phyloP scores from a whole-genome alignment of 1,140 invertebrate species.

The Idris sp. region DNA sequence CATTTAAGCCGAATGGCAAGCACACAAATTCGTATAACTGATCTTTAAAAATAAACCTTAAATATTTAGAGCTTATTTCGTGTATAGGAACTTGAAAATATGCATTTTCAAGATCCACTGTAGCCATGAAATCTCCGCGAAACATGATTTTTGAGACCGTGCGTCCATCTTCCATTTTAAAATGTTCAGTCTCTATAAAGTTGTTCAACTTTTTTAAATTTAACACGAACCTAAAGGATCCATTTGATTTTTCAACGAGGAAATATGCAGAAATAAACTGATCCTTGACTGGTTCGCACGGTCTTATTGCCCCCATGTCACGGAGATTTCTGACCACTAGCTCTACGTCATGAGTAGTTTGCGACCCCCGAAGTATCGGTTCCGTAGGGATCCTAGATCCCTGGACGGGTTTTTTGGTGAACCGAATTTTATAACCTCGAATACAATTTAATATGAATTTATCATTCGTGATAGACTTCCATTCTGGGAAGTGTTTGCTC shows the following conservation, averaged over 20 bases:
- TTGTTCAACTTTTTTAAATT: constrained; percentile 2
- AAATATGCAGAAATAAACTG: background rate
- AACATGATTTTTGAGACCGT: background rate
- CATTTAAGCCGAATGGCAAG: background rate
- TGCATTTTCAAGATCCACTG: background rate
- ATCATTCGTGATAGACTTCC: constrained; percentile 1
- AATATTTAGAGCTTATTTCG: no score
- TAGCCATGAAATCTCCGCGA: background rate
- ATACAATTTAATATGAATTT: background rate
- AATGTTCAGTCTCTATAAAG: background rate
- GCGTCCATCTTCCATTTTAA: constrained; percentile 4
- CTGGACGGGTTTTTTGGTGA: background rate
- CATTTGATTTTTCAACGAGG: constrained; percentile 1
- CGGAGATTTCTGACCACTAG: background rate
- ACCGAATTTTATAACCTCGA: background rate
- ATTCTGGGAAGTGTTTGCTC: background rate
- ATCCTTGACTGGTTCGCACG: no score
- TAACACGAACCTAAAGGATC: background rate
- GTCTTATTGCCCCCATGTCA: no score
- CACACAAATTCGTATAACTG: background rate
- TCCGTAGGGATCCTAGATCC: background rate
- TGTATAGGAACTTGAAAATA: background rate
- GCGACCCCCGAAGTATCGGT: background rate
- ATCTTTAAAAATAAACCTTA: background rate
- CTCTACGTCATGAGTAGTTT: background rate